phyloP scores from a whole-genome alignment of 2,113 vertebrate genomes.

The Erythrocercus mccallii region DNA sequence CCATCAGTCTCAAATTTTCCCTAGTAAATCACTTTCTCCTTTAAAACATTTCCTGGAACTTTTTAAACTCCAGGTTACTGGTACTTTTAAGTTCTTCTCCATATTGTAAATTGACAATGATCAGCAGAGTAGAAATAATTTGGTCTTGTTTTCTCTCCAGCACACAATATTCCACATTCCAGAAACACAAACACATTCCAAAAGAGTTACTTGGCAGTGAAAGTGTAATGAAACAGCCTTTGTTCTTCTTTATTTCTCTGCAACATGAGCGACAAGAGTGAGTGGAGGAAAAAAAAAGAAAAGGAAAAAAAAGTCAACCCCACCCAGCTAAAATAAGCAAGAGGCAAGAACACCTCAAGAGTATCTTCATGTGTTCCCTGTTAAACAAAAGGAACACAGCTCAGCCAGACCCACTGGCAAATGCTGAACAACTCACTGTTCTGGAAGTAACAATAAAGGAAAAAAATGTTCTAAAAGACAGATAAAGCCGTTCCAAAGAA shows the following conservation, averaged over 20 bases:
- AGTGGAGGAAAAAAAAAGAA: fast-evolving
- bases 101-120: background rate
- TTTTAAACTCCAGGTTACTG: background rate
- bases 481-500: background rate
- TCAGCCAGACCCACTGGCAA: background rate
- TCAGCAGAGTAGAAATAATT: background rate
- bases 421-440: background rate
- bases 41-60: background rate
- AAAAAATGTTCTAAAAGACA: background rate
- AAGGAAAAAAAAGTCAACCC: background rate
- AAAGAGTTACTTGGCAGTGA: background rate
- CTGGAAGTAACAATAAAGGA: background rate
- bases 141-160: background rate
- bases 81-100: background rate
- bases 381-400: background rate
- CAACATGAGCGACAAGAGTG: background rate
- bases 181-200: background rate
- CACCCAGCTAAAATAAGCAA: background rate
- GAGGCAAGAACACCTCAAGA: background rate
- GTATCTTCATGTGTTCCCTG: background rate
- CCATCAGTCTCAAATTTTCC: background rate
- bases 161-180: background rate
- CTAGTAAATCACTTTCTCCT: background rate
- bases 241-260: background rate
- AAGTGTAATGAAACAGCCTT: background rate